A percentile compares a stretch with the other conserved stretches of the same genome.
These are phyloP conservation scores for Pseudanteris insignis DNA, from an alignment of 2,888 invertebrate species.

Conservation along the genomic window DNA sequence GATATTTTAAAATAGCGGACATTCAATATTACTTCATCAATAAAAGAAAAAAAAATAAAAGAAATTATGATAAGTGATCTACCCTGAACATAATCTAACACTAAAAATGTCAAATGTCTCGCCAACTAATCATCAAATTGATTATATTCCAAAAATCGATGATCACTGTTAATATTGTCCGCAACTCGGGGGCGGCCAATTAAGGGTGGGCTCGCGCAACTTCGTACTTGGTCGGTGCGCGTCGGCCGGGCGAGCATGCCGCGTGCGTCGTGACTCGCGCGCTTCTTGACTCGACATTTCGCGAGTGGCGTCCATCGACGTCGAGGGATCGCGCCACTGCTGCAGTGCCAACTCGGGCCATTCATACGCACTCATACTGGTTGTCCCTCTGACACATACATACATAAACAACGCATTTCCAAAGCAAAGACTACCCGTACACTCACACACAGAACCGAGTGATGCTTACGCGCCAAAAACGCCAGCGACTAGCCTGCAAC, in stretches of 20 bases:
- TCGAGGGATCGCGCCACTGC: conserved; percentile 34
- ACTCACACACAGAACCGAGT: not conserved
- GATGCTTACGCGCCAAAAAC: conserved; percentile 18
- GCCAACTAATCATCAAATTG: conserved; percentile 1
- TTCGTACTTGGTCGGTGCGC: conserved; percentile 28
- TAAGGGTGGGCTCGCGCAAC: conserved; percentile 18
- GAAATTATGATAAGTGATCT: no score
- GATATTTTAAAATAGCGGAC: no score
- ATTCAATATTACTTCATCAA: no score
- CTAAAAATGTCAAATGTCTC: no score
- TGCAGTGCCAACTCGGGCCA: no score
- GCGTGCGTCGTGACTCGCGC: no score
- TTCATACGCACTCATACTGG: no score
- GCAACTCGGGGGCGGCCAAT: conserved; percentile 8
- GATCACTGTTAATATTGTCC: conserved; percentile 1
- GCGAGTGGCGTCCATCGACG: conserved; percentile 42
- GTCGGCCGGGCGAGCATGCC: conserved; percentile 28
- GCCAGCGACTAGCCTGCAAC: no score
- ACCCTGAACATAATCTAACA: no score
- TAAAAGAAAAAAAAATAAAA: no score
- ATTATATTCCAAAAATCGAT: conserved; percentile 7
- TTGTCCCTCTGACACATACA: no score
- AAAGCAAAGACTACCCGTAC: not conserved
- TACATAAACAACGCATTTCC: not conserved
- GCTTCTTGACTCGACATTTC: conserved; percentile 41